Evolutionary conservation across 1,140 invertebrate genomes (phyloP).

Genomic region (Schmidtea mediterranea): DNA sequence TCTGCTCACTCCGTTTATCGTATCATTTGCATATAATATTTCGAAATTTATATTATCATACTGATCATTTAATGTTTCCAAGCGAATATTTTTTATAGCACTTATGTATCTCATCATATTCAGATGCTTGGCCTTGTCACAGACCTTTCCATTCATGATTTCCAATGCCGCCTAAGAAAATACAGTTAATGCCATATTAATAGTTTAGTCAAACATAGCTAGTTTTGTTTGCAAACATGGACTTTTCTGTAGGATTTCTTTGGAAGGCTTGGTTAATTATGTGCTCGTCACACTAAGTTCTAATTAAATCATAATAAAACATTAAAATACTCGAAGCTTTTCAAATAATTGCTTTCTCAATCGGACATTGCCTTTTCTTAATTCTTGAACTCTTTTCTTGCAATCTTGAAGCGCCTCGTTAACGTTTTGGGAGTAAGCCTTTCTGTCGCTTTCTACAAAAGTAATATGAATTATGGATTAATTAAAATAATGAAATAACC

Average conservation of each 20-base stretch:
- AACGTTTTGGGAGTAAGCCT: conserved; percentile 25
- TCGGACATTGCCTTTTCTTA: conserved; percentile 23
- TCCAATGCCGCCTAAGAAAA: conserved; percentile 19
- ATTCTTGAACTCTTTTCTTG: conserved; percentile 15
- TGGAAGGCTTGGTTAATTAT: conserved; percentile 24
- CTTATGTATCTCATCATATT: conserved; percentile 19
- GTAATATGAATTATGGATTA: conserved; percentile 7
- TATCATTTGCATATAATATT: conserved; percentile 17
- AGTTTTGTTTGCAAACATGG: conserved; percentile 22
- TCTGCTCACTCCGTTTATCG: conserved; percentile 21
- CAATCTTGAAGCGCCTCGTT: conserved; percentile 23
- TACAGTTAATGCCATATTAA: no score
- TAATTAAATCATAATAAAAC: neutral
- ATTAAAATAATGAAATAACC: neutral
- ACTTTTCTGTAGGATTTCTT: conserved; percentile 19
- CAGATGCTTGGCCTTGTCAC: conserved; percentile 20
- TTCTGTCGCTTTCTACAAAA: conserved; percentile 22
- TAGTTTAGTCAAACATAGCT: conserved; percentile 15
- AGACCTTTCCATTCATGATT: conserved; percentile 25
- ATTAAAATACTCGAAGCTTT: conserved; percentile 9
- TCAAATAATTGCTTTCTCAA: conserved; percentile 20
- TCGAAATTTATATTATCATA: conserved; percentile 22
- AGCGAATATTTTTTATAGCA: conserved; percentile 18
- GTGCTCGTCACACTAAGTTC: conserved; percentile 18
- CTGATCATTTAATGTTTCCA: conserved; percentile 19